Base-by-base conservation (phyloP, 2,888 invertebrate genomes). In the Pilophorus perplexus region DNA sequence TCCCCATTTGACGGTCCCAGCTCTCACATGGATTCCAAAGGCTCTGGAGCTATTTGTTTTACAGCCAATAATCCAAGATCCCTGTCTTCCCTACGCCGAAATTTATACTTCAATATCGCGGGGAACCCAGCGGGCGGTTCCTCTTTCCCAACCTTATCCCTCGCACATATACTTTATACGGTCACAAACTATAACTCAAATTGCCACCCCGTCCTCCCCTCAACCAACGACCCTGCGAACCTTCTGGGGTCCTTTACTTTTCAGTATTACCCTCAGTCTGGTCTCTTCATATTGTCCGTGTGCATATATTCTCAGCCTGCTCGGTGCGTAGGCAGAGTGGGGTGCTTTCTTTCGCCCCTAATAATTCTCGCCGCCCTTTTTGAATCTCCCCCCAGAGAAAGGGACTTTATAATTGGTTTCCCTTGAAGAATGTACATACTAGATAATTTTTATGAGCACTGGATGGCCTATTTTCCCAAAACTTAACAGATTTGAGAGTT, bases 31-130 rank as follows among this genome's bases (percentile, higher is more conserved):
- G n/a, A n/a, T n/a, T n/a, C n/a, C n/a, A n/a, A n/a, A n/a, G n/a
- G n/a, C n/a, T n/a, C n/a, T n/a, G n/a, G 42, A 59, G 62, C 62
- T 62, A 62, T 62, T 62, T 62, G 48, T 62, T 62, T 62, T 62
- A 62, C 62, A 62, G 62, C 62, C 62, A 62, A 62, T 62, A 62
- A 62, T 62, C 62, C 62, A 37, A 59, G 42, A 42, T 40, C 59
- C 40, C 25, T 25, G 27, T 46, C 62, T 28, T n/a, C 28, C 48
- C 62, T 18, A 28, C 27, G 33, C 48, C 62, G 22, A 62, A 62
- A 62, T 62, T 62, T 62, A 62, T 62, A 62, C 62, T 59, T 59
- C 59, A 59, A 59, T 59, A 59, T 59, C 59, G 59, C 59, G 25
- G 40, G n/a, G n/a, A 22, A 5, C 59, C 40, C 38, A 38, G 23